Evolutionary conservation across 1,140 invertebrate species (phyloP).

Genomic region (Littorina saxatilis): DNA sequence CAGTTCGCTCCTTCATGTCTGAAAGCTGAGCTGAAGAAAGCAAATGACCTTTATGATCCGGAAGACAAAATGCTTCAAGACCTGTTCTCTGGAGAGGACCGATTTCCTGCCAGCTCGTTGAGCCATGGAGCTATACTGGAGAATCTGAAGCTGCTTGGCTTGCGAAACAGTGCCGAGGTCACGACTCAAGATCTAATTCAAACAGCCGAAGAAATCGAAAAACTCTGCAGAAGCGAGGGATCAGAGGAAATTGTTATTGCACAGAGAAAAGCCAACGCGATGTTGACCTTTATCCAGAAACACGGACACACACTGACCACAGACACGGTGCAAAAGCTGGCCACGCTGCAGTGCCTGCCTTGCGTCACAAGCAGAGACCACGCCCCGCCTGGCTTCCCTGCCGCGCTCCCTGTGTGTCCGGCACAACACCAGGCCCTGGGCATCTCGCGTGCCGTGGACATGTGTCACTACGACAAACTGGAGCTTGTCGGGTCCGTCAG

Average conservation of each 20-base stretch:
- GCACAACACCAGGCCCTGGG: background rate
- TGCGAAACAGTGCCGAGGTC: background rate
- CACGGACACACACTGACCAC: too few relatives aligned
- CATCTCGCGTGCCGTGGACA: background rate
- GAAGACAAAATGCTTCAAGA: background rate
- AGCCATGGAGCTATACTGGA: background rate
- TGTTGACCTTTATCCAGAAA: background rate
- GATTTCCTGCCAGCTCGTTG: background rate
- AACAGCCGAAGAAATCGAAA: background rate
- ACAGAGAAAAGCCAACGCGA: slow-evolving; percentile 12
- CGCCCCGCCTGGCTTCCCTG: background rate
- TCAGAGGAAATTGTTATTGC: background rate
- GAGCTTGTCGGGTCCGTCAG: background rate
- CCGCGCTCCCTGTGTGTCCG: background rate
- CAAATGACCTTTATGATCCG: background rate
- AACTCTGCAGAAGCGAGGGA: background rate
- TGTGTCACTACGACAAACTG: background rate
- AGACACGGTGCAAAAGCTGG: background rate
- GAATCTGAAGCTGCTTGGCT: background rate
- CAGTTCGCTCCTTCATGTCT: background rate
- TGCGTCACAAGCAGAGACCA: background rate
- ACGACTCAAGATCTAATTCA: background rate
- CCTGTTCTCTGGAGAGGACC: background rate
- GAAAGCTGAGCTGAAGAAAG: background rate
- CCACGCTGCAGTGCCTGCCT: background rate